A percentile compares a stretch with the other conserved stretches of the same genome.
Conservation (phyloP, 2,888 invertebrate genomes). For the Cacoxenus indagator region DNA sequence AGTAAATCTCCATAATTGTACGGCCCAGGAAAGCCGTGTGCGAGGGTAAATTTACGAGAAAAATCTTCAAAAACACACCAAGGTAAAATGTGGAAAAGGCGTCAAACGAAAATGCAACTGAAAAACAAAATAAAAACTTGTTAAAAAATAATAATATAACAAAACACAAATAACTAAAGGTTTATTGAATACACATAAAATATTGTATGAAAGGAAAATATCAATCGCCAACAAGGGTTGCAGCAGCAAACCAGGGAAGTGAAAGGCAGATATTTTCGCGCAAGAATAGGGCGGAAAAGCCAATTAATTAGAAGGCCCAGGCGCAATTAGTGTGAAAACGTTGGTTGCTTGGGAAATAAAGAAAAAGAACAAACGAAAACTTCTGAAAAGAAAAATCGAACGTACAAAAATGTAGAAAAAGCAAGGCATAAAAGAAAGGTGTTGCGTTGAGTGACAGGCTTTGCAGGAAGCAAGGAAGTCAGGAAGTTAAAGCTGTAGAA, state of each 20-base stretch:
- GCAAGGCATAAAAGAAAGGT: slow-evolving; percentile 41
- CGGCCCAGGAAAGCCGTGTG: slow-evolving; percentile 55
- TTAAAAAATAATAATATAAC: slow-evolving; percentile 12
- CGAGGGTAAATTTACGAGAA: slow-evolving; percentile 11
- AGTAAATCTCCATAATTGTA: slow-evolving; percentile 62
- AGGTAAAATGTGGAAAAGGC: neutral
- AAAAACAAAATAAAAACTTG: slow-evolving; percentile 32
- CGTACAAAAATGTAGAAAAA: neutral
- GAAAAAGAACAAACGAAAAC: neutral
- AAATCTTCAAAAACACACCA: slow-evolving; percentile 22
- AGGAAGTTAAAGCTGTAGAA: slow-evolving; percentile 7
- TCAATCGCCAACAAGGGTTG: neutral
- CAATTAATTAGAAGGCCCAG: slow-evolving; percentile 56
- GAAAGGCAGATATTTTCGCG: neutral
- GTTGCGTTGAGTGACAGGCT: slow-evolving; percentile 50
- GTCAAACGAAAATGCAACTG: slow-evolving; percentile 30
- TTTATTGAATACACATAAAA: neutral
- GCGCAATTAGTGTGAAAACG: slow-evolving; percentile 62
- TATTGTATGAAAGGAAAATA: neutral
- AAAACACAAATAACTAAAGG: neutral
- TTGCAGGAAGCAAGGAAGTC: neutral
- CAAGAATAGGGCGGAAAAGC: slow-evolving; percentile 29
- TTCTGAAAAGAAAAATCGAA: neutral
- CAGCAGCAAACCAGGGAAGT: neutral
- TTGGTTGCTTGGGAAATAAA: slow-evolving; percentile 42